phyloP scores from a whole-genome alignment of 2,113 vertebrate species.

The Eonycteris spelaea region DNA sequence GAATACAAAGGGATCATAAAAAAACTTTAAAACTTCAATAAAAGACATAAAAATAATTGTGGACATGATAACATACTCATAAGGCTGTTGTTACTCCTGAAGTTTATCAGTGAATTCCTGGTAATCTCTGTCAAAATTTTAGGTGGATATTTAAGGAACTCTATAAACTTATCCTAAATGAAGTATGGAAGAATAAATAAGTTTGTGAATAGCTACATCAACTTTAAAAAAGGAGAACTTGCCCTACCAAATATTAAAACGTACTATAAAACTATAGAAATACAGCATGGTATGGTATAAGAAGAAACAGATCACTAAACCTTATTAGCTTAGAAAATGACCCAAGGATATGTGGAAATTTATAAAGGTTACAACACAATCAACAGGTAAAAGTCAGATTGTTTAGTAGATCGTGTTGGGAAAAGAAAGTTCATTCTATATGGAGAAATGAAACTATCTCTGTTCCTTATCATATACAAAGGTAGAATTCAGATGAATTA shows the following conservation, averaged over 20 bases:
- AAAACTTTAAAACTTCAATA: background rate
- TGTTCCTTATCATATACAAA: background rate
- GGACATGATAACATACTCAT: background rate
- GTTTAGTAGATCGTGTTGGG: background rate
- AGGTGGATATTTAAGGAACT: background rate
- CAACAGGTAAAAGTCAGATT: background rate
- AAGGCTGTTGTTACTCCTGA: background rate
- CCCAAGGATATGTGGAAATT: background rate
- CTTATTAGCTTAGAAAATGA: background rate
- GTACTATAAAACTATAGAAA: background rate
- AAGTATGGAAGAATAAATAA: background rate
- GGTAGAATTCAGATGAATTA: background rate
- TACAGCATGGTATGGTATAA: background rate
- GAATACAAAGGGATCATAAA: background rate
- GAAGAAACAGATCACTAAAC: background rate
- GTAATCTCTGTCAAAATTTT: background rate
- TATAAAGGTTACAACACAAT: background rate
- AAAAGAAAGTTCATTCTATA: background rate
- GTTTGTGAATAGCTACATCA: background rate
- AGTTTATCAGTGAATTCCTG: constrained; percentile 14
- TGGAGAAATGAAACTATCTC: background rate
- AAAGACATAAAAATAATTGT: background rate
- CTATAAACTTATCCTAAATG: background rate
- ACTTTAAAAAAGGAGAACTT: background rate
- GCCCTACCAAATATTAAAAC: background rate